phyloP scores from a whole-genome alignment of 2,888 invertebrate genomes.

The Ashinkailepas kermadecensis region DNA sequence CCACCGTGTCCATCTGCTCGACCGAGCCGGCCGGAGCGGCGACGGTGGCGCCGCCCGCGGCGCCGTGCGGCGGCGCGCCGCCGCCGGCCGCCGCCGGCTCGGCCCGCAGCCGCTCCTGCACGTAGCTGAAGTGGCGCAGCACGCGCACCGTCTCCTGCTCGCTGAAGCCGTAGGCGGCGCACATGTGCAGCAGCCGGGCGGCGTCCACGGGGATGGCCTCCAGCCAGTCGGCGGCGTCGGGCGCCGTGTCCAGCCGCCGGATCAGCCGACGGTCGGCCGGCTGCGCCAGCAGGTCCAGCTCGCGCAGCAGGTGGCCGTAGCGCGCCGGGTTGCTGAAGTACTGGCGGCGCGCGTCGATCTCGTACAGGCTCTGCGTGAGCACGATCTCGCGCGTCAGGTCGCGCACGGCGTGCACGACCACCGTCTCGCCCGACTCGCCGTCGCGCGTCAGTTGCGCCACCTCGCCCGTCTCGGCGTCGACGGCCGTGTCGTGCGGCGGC shows the following conservation, averaged over 20 bases:
- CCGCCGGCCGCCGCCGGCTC: not conserved
- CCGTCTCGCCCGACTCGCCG: not conserved
- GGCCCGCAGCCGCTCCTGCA: not conserved
- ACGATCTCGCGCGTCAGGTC: conserved; percentile 20
- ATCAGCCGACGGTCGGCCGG: not conserved
- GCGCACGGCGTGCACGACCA: not conserved
- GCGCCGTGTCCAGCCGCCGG: conserved; percentile 36
- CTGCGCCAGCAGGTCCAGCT: not conserved
- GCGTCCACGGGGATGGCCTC: not conserved
- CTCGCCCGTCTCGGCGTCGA: conserved; percentile 16
- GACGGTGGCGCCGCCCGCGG: not conserved
- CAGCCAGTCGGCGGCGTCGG: conserved; percentile 65
- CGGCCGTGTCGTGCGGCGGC: not conserved
- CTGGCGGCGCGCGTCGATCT: conserved; percentile 12
- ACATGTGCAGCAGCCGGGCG: not conserved
- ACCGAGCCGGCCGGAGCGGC: not conserved
- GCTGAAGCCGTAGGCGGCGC: not conserved
- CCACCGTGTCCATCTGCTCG: not conserved
- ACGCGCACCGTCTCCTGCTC: not conserved
- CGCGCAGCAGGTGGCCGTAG: not conserved
- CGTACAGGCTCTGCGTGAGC: conserved; percentile 38
- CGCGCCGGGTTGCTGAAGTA: conserved; percentile 4
- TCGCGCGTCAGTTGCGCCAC: not conserved
- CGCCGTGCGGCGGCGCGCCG: not conserved
- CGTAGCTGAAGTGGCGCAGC: not conserved